Percentiles rank a stretch among this genome's conserved stretches.
phyloP scores from a whole-genome alignment of 2,797 vertebrate genomes.

The Chelon auratus region DNA sequence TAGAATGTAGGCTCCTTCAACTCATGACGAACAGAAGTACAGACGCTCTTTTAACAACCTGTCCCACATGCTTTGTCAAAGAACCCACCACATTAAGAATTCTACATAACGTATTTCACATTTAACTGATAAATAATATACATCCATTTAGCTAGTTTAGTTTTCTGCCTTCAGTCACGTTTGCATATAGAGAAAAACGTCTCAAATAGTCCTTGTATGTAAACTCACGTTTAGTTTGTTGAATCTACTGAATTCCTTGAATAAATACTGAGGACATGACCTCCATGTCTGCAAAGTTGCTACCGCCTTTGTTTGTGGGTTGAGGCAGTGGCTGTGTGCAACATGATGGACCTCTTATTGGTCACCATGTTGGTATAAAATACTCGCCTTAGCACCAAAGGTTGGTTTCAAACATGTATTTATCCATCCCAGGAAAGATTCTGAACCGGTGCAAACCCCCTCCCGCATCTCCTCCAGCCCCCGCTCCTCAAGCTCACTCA shows the following conservation, averaged over 20 bases:
- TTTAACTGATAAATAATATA: neutral
- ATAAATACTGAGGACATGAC: constrained; percentile 4
- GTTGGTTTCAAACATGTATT: constrained; percentile 10
- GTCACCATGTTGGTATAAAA: neutral
- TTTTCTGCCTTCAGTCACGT: neutral
- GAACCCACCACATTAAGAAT: too few relatives aligned
- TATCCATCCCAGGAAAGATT: constrained; percentile 26
- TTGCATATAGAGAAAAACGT: constrained; percentile 1
- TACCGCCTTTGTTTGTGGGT: constrained; percentile 3
- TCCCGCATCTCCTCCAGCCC: neutral
- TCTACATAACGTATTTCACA: too few relatives aligned
- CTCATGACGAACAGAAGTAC: constrained; percentile 3
- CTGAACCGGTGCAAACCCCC: constrained; percentile 24
- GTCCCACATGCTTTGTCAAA: too few relatives aligned
- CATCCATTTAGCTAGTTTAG: neutral
- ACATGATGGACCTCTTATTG: neutral
- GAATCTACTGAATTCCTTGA: neutral
- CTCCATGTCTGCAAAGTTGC: neutral
- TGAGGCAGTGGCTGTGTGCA: neutral
- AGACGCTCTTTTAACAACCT: too few relatives aligned
- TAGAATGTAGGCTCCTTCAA: constrained; percentile 99
- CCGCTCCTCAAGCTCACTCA: constrained; percentile 57
- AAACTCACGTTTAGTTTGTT: neutral
- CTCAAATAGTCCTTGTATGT: neutral
- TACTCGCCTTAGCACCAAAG: constrained; percentile 25